Evolutionary conservation across 2,797 vertebrate species (phyloP), one percentile per base, ranked within the genome.

Genomic region (Artibeus lituratus): DNA sequence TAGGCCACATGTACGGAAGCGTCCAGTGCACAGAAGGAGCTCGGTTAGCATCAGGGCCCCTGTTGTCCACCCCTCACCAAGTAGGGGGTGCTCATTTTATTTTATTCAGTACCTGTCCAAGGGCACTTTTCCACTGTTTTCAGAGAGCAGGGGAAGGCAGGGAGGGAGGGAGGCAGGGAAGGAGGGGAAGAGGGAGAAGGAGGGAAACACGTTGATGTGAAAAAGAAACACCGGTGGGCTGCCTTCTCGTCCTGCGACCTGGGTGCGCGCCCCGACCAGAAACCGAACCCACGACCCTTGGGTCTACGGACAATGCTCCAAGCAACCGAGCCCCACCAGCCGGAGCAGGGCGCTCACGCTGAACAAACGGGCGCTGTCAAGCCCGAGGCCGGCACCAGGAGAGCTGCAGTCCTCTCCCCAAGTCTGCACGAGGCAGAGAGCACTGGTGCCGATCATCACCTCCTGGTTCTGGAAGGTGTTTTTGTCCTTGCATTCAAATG

Each of bases 401-500:
- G 11, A 57, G 19, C 59, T 0, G 16, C 49, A 47, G 80, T 24
- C 47, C 21, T 18, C 39, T 37, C 65, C 59, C 26, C 53, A 39
- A 76, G 4, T 11, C 49, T 1, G 11, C 0, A 2, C 35, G 6
- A 49, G 0, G 12, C 55, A 67, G 73, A 18, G 29, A 18, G 37
- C 47, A 67, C n/a, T 0, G 19, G 37, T 35, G 18, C 81, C 21
- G 7, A 57, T 29, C 9, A 1, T 3, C 21, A 9, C 47, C 1
- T 15, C 62, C 1, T 80, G 90, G 89, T 70, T 80, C 24, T 42
- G 80, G 35, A 59, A 87, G 78, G 24, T 44, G 67, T 70, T 78
- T 90, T 42, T 74, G 57, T 89, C 72, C 59, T 85, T 78, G 16
- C 9, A 9, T 35, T 67, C 22, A 49, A 91, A 65, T 3, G 90